A percentile compares a stretch with the other conserved stretches of the same genome.
These are phyloP conservation scores for Oreotrochilus melanogaster DNA, from an alignment of 2,113 vertebrate genomes.

Conservation along the genomic window DNA sequence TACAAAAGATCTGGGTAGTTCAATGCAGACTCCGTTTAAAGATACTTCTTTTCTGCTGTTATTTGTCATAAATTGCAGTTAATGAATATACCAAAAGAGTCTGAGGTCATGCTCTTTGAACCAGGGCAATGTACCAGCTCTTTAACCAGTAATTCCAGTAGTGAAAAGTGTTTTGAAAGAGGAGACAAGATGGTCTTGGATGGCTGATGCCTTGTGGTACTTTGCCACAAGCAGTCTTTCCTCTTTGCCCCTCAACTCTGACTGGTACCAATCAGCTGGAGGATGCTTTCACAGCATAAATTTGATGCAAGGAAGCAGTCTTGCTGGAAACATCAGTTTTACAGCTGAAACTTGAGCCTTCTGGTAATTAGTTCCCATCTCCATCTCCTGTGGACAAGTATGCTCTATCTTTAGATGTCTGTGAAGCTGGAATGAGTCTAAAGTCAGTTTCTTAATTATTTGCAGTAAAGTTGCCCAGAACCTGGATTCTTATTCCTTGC, in stretches of 20 bases:
- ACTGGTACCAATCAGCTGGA: conserved; percentile 12
- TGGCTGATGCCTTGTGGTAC: neutral
- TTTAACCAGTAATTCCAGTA: neutral
- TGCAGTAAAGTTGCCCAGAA: neutral
- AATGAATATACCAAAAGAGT: neutral
- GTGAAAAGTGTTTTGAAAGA: neutral
- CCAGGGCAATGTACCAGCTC: neutral
- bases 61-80: neutral
- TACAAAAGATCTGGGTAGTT: neutral
- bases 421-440: neutral
- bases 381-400: neutral
- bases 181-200: neutral
- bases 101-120: neutral
- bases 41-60: neutral
- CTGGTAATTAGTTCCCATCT: neutral
- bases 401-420: neutral
- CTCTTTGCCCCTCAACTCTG: neutral
- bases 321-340: conserved; percentile 28
- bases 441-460: neutral
- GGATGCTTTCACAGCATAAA: neutral
- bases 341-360: conserved; percentile 4
- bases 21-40: neutral
- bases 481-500: neutral
- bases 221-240: neutral
- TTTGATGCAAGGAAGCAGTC: conserved; percentile 25